Evolutionary conservation across 2,113 vertebrate genomes (phyloP).

Genomic region (Notechis scutatus): DNA sequence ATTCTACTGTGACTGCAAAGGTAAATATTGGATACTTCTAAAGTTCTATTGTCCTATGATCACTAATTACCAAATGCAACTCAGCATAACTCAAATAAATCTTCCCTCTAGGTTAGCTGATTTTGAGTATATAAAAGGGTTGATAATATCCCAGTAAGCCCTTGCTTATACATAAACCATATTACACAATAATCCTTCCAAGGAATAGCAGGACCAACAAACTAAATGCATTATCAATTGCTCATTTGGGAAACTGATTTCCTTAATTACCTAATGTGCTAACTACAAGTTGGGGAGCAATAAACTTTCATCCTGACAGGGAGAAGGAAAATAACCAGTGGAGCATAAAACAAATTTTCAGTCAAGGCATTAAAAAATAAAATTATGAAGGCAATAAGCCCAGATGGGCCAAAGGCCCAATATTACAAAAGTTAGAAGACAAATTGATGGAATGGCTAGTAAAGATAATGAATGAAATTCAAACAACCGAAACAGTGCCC

Average conservation of each 20-base stretch:
- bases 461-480: background rate
- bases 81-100: background rate
- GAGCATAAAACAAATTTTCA: constrained; percentile 17
- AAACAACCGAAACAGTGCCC: background rate
- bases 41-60: background rate
- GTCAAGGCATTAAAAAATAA: background rate
- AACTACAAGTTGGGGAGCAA: background rate
- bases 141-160: background rate
- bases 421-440: background rate
- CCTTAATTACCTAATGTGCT: background rate
- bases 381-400: background rate
- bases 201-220: background rate
- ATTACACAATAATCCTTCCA: background rate
- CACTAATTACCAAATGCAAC: background rate
- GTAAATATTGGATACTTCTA: background rate
- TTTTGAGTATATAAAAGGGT: background rate
- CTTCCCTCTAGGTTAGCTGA: background rate
- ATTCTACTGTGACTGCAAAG: background rate
- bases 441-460: background rate
- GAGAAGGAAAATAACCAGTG: background rate
- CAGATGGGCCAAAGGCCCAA: background rate
- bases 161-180: background rate
- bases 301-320: constrained; percentile 7
- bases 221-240: background rate
- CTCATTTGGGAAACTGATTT: background rate